These are phyloP conservation scores for Entelurus aequoreus DNA, from an alignment of 2,113 vertebrate genomes.

Conservation along the genomic window DNA sequence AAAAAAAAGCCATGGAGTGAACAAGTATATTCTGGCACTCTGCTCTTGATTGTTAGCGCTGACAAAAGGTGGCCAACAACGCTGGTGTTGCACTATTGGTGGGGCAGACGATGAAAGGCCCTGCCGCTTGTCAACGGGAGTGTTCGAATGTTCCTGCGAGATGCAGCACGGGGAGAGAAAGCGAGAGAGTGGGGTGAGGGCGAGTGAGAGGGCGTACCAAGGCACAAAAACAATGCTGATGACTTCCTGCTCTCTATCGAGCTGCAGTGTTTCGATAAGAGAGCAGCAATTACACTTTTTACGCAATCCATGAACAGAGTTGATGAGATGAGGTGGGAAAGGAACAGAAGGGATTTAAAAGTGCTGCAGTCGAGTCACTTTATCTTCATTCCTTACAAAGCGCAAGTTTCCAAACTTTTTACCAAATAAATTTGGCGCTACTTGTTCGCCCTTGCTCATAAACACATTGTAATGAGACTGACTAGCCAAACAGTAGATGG, in stretches of 20 bases:
- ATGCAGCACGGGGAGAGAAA: constrained; percentile 23
- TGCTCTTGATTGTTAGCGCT: constrained; percentile 63
- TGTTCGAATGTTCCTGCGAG: constrained; percentile 69
- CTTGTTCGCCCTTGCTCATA: no score
- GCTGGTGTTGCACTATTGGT: constrained; percentile 59
- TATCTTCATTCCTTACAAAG: no score
- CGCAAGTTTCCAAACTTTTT: no score
- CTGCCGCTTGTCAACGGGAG: constrained; percentile 42
- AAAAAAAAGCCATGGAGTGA: constrained; percentile 24
- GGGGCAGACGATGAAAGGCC: no score
- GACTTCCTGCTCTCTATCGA: constrained; percentile 31
- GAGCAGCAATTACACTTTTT: no score
- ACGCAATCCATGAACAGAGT: not conserved
- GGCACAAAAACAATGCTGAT: not conserved
- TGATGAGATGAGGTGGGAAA: constrained; percentile 29
- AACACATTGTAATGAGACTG: no score
- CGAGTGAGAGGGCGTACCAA: not conserved
- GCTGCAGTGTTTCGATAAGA: constrained; percentile 4
- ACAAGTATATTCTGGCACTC: constrained; percentile 66
- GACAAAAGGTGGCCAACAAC: constrained; percentile 61
- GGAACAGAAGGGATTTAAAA: constrained; percentile 20
- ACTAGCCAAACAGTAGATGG: no score
- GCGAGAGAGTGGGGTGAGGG: not conserved
- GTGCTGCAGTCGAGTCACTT: not conserved
- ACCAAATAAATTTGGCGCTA: no score